These are phyloP conservation scores for Peromyscus californicus DNA, from an alignment of 2,113 vertebrate species.

Conservation along the genomic window DNA sequence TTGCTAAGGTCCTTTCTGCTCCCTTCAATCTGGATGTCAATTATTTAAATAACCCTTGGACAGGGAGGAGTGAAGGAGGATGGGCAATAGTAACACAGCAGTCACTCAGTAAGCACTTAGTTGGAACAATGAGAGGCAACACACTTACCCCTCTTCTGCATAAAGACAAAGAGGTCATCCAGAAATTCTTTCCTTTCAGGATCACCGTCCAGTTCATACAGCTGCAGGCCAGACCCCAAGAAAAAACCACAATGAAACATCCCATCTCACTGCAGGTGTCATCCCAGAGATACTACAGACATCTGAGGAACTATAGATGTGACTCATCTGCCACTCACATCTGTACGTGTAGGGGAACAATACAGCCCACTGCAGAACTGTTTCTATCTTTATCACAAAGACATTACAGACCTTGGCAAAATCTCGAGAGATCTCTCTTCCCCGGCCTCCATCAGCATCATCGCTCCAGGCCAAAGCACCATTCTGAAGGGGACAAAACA, in stretches of 20 bases:
- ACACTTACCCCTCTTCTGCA: conserved; percentile 98
- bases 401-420: conserved; percentile 94
- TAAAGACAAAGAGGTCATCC: conserved; percentile 97
- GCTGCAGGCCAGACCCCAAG: conserved; percentile 86
- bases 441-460: conserved; percentile 91
- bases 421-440: conserved; percentile 95
- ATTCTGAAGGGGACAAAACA: conserved; percentile 87
- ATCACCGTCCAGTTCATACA: conserved; percentile 97
- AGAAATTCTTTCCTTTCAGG: conserved; percentile 97
- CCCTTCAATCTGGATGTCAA: background rate
- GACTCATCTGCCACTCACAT: background rate
- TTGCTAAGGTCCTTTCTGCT: conserved; percentile 8
- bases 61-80: background rate
- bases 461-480: conserved; percentile 92
- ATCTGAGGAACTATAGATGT: background rate
- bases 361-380: background rate
- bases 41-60: background rate
- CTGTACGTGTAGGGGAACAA: background rate
- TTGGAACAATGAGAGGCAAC: background rate
- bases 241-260: conserved; percentile 58
- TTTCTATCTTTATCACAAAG: conserved; percentile 20
- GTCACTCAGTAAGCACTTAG: background rate
- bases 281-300: background rate
- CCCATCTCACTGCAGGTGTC: background rate
- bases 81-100: background rate